Evolutionary conservation across 2,797 vertebrate species (phyloP).

Genomic region (Sphenopsis melanotis): DNA sequence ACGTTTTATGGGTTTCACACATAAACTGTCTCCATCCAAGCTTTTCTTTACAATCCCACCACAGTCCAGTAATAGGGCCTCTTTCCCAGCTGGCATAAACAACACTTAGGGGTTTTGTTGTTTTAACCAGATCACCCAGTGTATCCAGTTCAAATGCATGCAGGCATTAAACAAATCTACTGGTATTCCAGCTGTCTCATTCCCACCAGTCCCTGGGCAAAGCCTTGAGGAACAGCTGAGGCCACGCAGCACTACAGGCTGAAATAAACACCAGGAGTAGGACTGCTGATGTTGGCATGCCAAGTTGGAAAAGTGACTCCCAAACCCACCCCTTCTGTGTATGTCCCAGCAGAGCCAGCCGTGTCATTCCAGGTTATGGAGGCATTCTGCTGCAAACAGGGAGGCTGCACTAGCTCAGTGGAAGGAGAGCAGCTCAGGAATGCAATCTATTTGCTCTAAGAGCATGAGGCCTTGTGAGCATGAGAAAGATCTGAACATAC

Average conservation of each 20-base stretch:
- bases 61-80: background rate
- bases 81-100: background rate
- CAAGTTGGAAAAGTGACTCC: background rate
- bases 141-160: background rate
- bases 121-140: background rate
- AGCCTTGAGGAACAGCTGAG: background rate
- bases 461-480: background rate
- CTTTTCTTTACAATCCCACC: background rate
- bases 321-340: background rate
- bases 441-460: background rate
- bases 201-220: background rate
- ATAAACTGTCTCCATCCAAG: background rate
- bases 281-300: background rate
- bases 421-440: background rate
- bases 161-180: background rate
- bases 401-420: background rate
- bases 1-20: background rate
- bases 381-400: accelerated
- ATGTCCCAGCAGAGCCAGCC: background rate
- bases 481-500: background rate
- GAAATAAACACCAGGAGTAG: background rate
- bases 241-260: background rate
- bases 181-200: background rate
- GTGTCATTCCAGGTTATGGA: background rate
- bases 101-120: background rate